Evolutionary conservation across 2,888 invertebrate species (phyloP), one percentile per base, ranked within the genome.

Genomic region (Drosophila anomelani): DNA sequence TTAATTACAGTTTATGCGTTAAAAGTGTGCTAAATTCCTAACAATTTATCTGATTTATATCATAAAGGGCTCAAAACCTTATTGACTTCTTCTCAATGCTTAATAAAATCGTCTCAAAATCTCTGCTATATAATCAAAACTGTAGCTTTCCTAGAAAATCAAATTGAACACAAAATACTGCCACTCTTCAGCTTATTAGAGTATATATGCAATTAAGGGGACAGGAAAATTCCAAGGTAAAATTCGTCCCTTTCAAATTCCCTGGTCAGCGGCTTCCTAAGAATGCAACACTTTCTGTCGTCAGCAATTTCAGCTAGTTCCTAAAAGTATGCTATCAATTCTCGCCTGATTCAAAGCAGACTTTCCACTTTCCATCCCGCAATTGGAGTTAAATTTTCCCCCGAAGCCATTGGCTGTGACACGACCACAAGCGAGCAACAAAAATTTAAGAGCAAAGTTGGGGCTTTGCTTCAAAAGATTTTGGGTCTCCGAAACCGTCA

Each of bases 291-390:
- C n/a, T 36, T 49, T 63, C 43, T 38, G 32, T 32, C 41, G 32
- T 61, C 13, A n/a, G 26, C 57, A 58, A 70, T 73, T 29, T 13
- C 3, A 0, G 23, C n/a, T 1, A 26, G 17, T 9, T 71, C 75
- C 74, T 26, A 26, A 72, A 78, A 83, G 78, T 83, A 85, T 77
- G 83, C 80, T 51, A 47, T 6, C 36, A 26, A 39, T 69, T 75
- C 64, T 44, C 13, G 17, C 26, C 32, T 32, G 41, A n/a, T 29
- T 32, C 17, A n/a, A 4, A 29, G 39, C 49, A 41, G 64, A 62
- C 26, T 26, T 44, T 58, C 23, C 20, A 12, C 15, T 29, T 34
- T 34, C 56, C 46, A 8, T 20, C 44, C 41, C 20, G 34, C 54
- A 29, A 41, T 68, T 36, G 36, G 38, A 63, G 51, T 32, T 57